Evolutionary conservation across 2,888 invertebrate species (phyloP).

Genomic region (Mythimna ferrago): DNA sequence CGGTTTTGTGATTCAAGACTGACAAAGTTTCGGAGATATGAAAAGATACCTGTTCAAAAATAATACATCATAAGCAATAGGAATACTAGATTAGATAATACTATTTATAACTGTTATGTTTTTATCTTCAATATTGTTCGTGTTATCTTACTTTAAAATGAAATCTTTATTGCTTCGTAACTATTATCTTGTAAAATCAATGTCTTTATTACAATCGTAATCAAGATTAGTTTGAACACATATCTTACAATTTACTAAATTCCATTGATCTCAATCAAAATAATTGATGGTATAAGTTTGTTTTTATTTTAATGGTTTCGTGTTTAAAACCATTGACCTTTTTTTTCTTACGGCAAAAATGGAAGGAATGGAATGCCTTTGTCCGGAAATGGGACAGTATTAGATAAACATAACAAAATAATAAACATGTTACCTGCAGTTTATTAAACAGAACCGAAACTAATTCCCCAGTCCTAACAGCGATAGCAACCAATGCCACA

Average conservation of each 20-base stretch:
- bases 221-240: too few relatives aligned
- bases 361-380: too few relatives aligned
- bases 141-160: background rate
- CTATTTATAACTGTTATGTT: background rate
- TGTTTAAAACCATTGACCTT: too few relatives aligned
- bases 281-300: too few relatives aligned
- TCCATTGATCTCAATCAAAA: too few relatives aligned
- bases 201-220: too few relatives aligned
- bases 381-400: too few relatives aligned
- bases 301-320: too few relatives aligned
- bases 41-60: background rate
- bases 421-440: constrained; percentile 88
- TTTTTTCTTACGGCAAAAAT: too few relatives aligned
- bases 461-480: constrained; percentile 88
- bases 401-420: background rate
- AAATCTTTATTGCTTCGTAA: background rate
- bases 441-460: constrained; percentile 92
- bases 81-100: background rate
- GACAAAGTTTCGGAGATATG: background rate
- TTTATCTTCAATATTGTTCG: background rate
- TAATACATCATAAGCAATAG: background rate
- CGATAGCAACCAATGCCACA: constrained; percentile 91
- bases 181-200: too few relatives aligned
- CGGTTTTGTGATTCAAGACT: background rate
- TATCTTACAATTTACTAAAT: too few relatives aligned